Base-by-base conservation (phyloP, 1,140 invertebrate genomes). In the Aporrectodea caliginosa region DNA sequence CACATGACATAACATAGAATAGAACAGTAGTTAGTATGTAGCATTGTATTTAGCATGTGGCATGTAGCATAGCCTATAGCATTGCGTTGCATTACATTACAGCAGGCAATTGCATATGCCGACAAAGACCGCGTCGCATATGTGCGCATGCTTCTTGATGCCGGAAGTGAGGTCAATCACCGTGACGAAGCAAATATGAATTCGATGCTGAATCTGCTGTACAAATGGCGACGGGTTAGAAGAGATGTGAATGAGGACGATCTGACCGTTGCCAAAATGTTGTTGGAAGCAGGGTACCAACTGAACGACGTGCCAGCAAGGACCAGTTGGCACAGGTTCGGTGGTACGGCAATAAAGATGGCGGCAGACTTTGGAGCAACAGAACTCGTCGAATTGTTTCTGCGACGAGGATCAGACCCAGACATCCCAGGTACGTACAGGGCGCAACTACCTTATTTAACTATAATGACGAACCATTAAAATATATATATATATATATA, bases 181-280 rank as follows among this genome's bases (percentile, higher is more conserved):
- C 33, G 75, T n/a, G 75, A 76, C 75, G 75, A 76, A 35, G 75
- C 75, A 6, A 76, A 76, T n/a, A n/a, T 76, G 33, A 76, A 76
- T 35, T 76, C 75, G 12, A 76, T 76, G 75, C 35, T 76, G 35
- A 76, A 76, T n/a, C 75, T 76, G 1, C 75, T 76, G 1, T 29
- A 35, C 16, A 76, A 43, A n/a, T 58, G 27, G 35, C 33, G 35
- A 35, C 33, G 75, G 27, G 35, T 35, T n/a, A 32, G 75, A 32
- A 76, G 34, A 32, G 43, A 76, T 16, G 35, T 76, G 16, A 76
- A 22, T 58, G 35, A 68, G 16, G 75, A 76, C 16, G 75, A 76
- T 16, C 22, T 76, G 33, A 35, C 33, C 32, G 43, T 76, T 58
- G 75, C 75, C 75, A 58, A 43, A 27, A 29, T 76, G 33, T 30